Evolutionary conservation across 2,888 invertebrate species (phyloP), one percentile per base, ranked within the genome.

Genomic region (Dryocosmus kuriphilus): DNA sequence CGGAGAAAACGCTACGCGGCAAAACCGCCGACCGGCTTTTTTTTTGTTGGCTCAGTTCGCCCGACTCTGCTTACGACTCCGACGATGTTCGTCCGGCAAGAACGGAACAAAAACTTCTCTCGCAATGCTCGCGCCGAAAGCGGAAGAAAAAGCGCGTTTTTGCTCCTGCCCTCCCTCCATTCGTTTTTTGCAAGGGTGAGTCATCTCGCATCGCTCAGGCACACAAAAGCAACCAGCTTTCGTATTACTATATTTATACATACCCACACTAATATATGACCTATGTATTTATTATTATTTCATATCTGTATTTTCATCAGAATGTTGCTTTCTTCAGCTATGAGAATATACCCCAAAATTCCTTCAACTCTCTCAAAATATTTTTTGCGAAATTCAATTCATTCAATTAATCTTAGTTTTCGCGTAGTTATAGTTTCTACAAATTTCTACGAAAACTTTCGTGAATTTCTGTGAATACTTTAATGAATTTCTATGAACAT

Each of bases 131-230:
- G 87, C 86, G 84, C 88, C 83, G 86, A 85, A 85, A 85, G 86
- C 86, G 87, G 87, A 89, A 89, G 89, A 89, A 89, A 88, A 88
- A 86, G 82, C 85, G 79, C 65, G 83, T 89, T 89, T 89, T 89
- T 89, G 88, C 85, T 32, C 78, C 46, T 30, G 41, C n/a, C 35
- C 46, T 67, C 46, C 71, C 51, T 30, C 51, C 41, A 84, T 78
- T 79, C 67, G 74, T 57, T 87, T 88, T 87, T 87, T 86, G 81
- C 81, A 35, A 74, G 82, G 83, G 83, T 88, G 89, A 89, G 86
- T 89, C 88, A 89, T 89, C 85, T 86, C 85, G 87, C 86, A 88
- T 84, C 86, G 84, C 83, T 77, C 83, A 81, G 79, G 80, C 82
- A 86, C 85, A 82, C 83, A 83, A 84, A 84, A 82, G 81, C 82